Conservation (phyloP, 2,113 vertebrate genomes). For the Cathartes aura region DNA sequence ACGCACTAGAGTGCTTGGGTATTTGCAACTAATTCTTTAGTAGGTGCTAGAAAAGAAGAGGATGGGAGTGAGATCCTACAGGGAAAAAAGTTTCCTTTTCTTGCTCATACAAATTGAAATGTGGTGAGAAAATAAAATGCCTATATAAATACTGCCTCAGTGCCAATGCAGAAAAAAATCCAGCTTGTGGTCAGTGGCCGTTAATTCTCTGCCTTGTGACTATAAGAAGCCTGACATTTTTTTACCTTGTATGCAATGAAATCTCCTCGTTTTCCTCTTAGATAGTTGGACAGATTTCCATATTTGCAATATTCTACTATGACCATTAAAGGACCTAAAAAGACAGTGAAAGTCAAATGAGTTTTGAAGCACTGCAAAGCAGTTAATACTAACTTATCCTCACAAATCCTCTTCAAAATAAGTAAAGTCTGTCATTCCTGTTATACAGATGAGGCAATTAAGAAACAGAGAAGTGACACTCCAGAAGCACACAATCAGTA, state of each 20-base stretch:
- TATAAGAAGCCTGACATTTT: background rate
- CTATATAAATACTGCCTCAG: background rate
- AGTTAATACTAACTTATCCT: background rate
- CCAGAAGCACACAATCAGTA: background rate
- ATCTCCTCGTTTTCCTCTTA: conserved; percentile 88
- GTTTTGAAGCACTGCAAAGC: background rate
- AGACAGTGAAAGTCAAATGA: conserved; percentile 5
- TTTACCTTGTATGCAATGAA: conserved; percentile 92
- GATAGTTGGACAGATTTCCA: conserved; percentile 91
- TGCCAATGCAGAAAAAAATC: background rate
- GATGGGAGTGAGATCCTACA: background rate
- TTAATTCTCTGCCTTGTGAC: background rate
- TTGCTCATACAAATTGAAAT: background rate
- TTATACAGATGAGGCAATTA: background rate
- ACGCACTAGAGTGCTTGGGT: background rate
- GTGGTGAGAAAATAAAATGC: background rate
- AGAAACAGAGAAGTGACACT: background rate
- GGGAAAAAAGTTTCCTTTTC: background rate
- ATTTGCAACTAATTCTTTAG: background rate
- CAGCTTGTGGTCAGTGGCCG: background rate
- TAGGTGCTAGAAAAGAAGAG: background rate
- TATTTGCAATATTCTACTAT: conserved; percentile 96
- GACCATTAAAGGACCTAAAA: conserved; percentile 90
- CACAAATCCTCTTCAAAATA: background rate
- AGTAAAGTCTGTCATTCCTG: background rate